Evolutionary conservation across 2,113 vertebrate species (phyloP).

Genomic region (Oriolus oriolus): DNA sequence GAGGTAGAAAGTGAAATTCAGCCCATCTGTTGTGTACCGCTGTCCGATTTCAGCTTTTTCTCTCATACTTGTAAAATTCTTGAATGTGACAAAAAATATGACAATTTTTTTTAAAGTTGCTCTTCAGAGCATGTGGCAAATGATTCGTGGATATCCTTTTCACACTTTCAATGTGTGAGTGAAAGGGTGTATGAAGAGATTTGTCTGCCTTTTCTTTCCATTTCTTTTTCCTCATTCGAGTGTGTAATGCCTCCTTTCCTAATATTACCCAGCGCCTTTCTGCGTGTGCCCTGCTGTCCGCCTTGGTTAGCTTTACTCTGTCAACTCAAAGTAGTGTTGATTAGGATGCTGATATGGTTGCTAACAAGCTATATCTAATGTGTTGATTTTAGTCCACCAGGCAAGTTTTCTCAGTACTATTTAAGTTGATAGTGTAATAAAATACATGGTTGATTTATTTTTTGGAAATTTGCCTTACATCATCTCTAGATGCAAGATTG

Average conservation of each 20-base stretch:
- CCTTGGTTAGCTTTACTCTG: not conserved
- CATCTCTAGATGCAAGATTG: not conserved
- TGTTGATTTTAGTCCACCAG: not conserved
- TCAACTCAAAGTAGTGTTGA: not conserved
- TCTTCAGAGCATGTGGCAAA: slow-evolving; percentile 12
- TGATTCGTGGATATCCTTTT: not conserved
- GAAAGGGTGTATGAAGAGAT: not conserved
- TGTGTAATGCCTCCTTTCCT: not conserved
- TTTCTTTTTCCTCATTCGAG: not conserved
- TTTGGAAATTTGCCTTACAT: not conserved
- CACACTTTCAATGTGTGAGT: not conserved
- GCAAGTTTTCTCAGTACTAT: not conserved
- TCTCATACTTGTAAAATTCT: slow-evolving; percentile 5
- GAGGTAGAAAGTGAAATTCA: slow-evolving; percentile 3
- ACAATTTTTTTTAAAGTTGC: not conserved
- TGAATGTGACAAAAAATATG: slow-evolving; percentile 3
- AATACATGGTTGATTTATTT: not conserved
- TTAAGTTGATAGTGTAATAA: not conserved
- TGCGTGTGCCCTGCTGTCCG: not conserved
- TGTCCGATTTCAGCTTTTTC: slow-evolving; percentile 44
- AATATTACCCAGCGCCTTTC: not conserved
- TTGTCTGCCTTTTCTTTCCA: not conserved
- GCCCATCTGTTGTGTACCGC: not conserved
- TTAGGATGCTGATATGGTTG: not conserved
- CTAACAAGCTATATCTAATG: not conserved